Conservation (phyloP, 2,797 vertebrate genomes). For the Anolis apletophallus region DNA sequence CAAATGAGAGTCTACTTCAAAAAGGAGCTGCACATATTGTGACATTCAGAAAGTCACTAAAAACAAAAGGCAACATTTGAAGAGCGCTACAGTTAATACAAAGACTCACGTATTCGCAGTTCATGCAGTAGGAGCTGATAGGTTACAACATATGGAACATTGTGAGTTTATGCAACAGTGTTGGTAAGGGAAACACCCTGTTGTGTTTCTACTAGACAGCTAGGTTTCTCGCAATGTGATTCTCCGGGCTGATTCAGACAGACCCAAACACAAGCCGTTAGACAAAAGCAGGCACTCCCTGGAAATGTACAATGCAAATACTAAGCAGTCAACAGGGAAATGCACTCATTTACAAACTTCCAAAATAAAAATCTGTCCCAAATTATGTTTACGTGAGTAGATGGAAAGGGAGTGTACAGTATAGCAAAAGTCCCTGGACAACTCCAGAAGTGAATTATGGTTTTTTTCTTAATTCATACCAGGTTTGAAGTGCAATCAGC, state of each 20-base stretch:
- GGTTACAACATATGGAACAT: constrained; percentile 28
- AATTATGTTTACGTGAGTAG: constrained; percentile 7
- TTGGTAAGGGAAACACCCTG: constrained; percentile 28
- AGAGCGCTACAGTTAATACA: neutral
- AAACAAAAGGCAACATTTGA: neutral
- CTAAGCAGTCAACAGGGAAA: constrained; percentile 36
- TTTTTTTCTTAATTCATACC: constrained; percentile 9
- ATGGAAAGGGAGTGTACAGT: neutral
- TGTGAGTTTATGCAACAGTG: constrained; percentile 16
- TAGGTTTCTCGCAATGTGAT: constrained; percentile 23
- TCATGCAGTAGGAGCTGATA: neutral
- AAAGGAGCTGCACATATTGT: neutral
- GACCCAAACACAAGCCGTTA: constrained; percentile 31
- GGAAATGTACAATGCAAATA: constrained; percentile 23
- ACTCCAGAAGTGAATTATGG: neutral
- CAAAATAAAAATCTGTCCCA: constrained; percentile 12
- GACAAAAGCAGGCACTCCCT: constrained; percentile 40
- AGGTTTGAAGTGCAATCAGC: neutral
- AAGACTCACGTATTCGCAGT: neutral
- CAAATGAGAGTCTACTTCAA: neutral
- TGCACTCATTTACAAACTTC: neutral
- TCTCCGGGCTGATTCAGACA: constrained; percentile 30
- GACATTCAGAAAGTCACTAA: neutral
- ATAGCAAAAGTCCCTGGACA: neutral
- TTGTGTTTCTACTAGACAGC: constrained; percentile 16